Evolutionary conservation across 2,113 vertebrate species (phyloP), one percentile per base, ranked within the genome.

Genomic region (Stictonetta naevosa): DNA sequence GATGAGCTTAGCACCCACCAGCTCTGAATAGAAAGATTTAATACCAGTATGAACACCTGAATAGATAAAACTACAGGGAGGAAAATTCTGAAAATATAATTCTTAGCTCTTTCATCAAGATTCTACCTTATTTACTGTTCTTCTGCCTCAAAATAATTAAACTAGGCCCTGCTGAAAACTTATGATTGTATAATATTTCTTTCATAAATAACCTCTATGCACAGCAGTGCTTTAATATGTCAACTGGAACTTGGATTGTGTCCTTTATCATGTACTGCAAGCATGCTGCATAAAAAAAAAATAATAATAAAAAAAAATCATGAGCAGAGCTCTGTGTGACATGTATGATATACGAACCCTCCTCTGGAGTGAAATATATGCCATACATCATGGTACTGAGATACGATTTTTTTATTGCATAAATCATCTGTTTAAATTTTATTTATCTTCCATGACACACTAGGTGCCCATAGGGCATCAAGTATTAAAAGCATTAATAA

Each of bases 21-120:
- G 40, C 62, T 97, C 80, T 84, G 58, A 96, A 90, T 26, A 82
- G 48, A 75, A 94, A 96, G 38, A 92, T 84, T 87, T 95, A 88
- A 83, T 46, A 81, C n/a, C 34, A 58, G 10, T 18, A 20, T 71
- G 29, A 84, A 66, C n/a, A 88, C 10, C 31, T 53, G 83, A 55
- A 20, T 28, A 90, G 56, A 83, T 55, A 92, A 92, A 96, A 88
- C n/a, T 63, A 62, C 42, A 88, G 26, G 29, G 26, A 91, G 28
- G 46, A 86, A n/a, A 52, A 63, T 29, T 92, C 96, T 75, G 52
- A 72, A 93, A 91, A 90, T 63, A 90, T 44, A 96, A 73, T 3
- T n/a, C 22, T 82, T 36, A 26, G 23, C 34, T 83, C 52, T 89
- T 94, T 72, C 69, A 72, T 89, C 25, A 81, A 82, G 29, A 10